Base-by-base conservation (phyloP, 2,888 invertebrate genomes). In the Cartodere bifasciata region DNA sequence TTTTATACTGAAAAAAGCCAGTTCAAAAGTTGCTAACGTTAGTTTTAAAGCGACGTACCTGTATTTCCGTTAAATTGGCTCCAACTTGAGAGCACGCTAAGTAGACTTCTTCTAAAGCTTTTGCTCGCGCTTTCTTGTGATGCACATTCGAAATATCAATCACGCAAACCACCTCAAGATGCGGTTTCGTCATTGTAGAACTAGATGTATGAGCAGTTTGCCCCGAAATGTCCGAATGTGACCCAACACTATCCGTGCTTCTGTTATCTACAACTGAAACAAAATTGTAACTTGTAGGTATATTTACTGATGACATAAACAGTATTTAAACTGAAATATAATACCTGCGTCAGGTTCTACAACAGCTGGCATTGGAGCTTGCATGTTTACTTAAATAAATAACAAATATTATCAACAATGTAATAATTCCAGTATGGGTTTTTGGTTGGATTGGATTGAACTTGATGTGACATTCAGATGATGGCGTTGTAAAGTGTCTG, bases 91-190 rank as follows among this genome's bases (percentile, higher is more conserved):
- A 67, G 40, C 88, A 84, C 12, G 86, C 84, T 55, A 79, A 71
- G 46, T 76, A 74, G 12, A 90, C 75, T 65, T 90, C 90, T 45
- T 90, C 87, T 36, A 83, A 64, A 9, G 88, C 88, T 55, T 73
- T 72, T 60, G 77, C 80, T 30, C 91, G 70, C 44, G 86, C 82
- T 29, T 67, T 62, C 43, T 83, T 58, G 58, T 82, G 73, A 43
- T 77, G 75, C 13, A 72, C 65, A 53, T 83, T 76, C 46, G 54
- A 63, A 36, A 82, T 59, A 63, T 90, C 88, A 46, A 90, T 68
- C 40, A 90, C 82, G 63, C 86, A 86, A 29, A 80, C 88, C 38
- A 91, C 83, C 58, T 90, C 87, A 83, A 88, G 87, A 45, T 73
- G 70, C 13, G 78, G 74, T 43, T 75, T 60, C 16, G 58, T 60